Evolutionary conservation across 64 coral and sea anemone genomes (phyloP), one percentile per base, ranked within the genome.

Genomic region (Pocillopora damicornis): DNA sequence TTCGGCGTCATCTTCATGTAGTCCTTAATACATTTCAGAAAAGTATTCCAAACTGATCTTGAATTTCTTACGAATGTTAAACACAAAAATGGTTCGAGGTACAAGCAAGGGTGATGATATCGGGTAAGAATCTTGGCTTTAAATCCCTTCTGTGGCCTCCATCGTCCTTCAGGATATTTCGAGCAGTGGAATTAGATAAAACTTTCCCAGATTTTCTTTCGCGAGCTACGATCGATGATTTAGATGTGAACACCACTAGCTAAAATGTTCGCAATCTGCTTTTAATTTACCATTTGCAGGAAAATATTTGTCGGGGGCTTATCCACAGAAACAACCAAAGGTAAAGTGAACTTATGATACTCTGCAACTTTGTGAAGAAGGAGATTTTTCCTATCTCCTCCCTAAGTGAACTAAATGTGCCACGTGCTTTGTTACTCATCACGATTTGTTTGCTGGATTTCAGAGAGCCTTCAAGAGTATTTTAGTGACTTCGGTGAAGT

Each of bases 221-320:
- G 25, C n/a, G 22, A 25, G 20, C 10, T 69, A 69, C 22, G 22
- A 71, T 25, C 22, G 67, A 71, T 51, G 42, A 71, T 17, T 63
- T 71, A n/a, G 18, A 71, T 71, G 22, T 71, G 22, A n/a, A 51
- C 42, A 51, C 42, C 42, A 51, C 42, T 7, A 51, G 42, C 42
- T 15, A 18, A 17, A 18, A 57, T 18, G 9, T 65, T 79, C 78
- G 18, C 60, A 16, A 42, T 14, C 23, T 42, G 8, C 11, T 78
- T 17, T 74, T 63, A 37, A 10, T n/a, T 67, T 81, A 59, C 87
- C 73, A 59, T 75, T 60, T 74, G 30, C 78, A 96, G 94, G 66
- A 96, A 96, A 84, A 90, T 96, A 51, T 96, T 96, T 87, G 94
- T 96, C 25, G 94, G 94, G 61, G 94, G 94, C 60, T 83, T 96